Base-by-base conservation (phyloP, 2,797 vertebrate species). In the Gymnoscopelus microlampas region DNA sequence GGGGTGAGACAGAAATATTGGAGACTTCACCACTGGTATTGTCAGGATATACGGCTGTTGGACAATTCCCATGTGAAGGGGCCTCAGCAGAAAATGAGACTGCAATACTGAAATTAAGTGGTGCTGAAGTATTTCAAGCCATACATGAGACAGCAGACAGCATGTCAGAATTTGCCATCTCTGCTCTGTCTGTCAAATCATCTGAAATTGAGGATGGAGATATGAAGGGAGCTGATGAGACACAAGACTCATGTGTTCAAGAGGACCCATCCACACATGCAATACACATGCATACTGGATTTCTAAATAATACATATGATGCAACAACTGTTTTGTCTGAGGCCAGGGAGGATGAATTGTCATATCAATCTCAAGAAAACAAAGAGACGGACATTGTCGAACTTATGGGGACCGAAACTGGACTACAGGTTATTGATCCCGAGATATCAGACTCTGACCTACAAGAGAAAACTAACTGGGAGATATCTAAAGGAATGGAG, bases 11-110 rank as follows among this genome's bases (percentile, higher is more conserved):
- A 53, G 74, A 79, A 62, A 71, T 48, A 19, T 74, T 10, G 39
- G 9, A 44, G 9, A 44, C 71, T 55, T 72, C 44, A 53, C 79
- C 70, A 48, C 58, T 76, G 50, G 19, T 48, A 10, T 73, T 83
- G 54, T 77, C 74, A 57, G 79, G 63, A 39, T 74, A 78, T 66
- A 68, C 57, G 5, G 76, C 39, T 44, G 39, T 8, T 44, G 39
- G 85, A 3, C 65, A 74, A n/a, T 57, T 73, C 51, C 39, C 70
- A 48, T 5, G 24, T 49, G 54, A 71, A 32, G 68, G 13, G 12
- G 35, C 26, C 0, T 7, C 57, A 50, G 55, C 57, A 5, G 58
- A 24, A 14, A 64, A 13, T 50, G 80, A 73, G 5, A 24, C 44
- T 50, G 58, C 55, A 48, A 51, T 50, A 0, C 23, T 24, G 32